phyloP scores from a whole-genome alignment of 2,113 vertebrate genomes.

The Datnioides undecimradiatus region DNA sequence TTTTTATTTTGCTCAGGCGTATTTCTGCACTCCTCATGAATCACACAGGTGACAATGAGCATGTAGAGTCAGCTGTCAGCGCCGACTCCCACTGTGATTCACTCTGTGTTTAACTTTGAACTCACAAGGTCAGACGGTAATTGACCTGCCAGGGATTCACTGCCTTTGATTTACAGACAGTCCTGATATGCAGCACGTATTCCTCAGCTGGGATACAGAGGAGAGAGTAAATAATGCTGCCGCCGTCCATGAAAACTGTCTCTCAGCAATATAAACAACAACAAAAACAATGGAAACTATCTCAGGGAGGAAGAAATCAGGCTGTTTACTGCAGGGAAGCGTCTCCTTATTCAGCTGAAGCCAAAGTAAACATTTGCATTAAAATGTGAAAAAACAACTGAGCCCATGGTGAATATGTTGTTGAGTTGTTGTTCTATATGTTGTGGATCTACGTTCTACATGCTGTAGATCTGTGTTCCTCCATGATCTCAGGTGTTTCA shows the following conservation, averaged over 20 bases:
- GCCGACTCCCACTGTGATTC: constrained; percentile 24
- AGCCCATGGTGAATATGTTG: too few species aligned
- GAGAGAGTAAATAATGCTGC: constrained; percentile 28
- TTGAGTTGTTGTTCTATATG: too few species aligned
- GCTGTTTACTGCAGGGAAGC: neutral
- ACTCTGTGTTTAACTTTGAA: constrained; percentile 48
- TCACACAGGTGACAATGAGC: neutral
- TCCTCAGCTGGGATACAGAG: constrained; percentile 28
- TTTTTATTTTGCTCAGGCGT: too few species aligned
- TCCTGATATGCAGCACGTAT: constrained; percentile 26
- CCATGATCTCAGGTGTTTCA: too few species aligned
- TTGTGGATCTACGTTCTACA: too few species aligned
- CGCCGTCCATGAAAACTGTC: neutral
- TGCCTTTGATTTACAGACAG: constrained; percentile 58
- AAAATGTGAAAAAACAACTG: too few species aligned
- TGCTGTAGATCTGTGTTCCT: too few species aligned
- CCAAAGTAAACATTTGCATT: too few species aligned
- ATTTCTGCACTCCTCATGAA: neutral
- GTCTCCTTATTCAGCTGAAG: too few species aligned
- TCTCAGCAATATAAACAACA: neutral
- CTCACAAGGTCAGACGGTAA: constrained; percentile 66
- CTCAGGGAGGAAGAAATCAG: neutral
- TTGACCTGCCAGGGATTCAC: constrained; percentile 68
- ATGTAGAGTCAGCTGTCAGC: constrained; percentile 21
- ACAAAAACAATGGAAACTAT: too few species aligned